These are phyloP conservation scores for Theonella swinhoei DNA, from an alignment of 37 sponge, comb jelly and placozoan species.

Conservation along the genomic window DNA sequence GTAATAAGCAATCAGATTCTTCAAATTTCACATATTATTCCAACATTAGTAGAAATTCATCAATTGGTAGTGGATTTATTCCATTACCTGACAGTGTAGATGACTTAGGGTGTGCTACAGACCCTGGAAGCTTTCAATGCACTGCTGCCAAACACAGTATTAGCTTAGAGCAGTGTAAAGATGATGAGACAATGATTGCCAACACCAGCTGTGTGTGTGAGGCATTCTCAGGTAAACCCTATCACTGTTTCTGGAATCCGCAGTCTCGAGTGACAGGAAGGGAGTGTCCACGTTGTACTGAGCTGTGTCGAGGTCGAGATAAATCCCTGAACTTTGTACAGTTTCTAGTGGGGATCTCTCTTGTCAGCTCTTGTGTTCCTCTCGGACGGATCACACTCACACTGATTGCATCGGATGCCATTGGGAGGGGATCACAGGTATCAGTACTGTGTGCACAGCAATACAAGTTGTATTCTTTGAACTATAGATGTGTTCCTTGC, in stretches of 20 bases:
- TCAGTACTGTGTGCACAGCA: neutral
- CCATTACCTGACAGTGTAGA: neutral
- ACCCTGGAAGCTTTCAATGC: neutral
- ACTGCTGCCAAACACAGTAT: neutral
- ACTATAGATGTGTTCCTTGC: too few species aligned
- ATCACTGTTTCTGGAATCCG: slow-evolving; percentile 54
- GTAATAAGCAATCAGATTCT: neutral
- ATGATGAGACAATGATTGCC: neutral
- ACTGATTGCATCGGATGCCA: slow-evolving; percentile 39
- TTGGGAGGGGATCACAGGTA: slow-evolving; percentile 45
- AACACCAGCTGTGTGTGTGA: slow-evolving; percentile 28
- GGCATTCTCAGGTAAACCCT: neutral
- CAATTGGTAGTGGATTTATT: neutral
- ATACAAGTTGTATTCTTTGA: too few species aligned
- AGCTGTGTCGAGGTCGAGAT: slow-evolving; percentile 25
- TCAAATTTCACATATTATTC: too few species aligned
- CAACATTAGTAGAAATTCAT: too few species aligned
- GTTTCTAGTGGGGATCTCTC: slow-evolving; percentile 23
- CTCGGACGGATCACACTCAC: slow-evolving; percentile 21
- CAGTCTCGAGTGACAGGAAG: slow-evolving; percentile 35
- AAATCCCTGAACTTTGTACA: slow-evolving; percentile 49
- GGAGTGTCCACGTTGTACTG: slow-evolving; percentile 35
- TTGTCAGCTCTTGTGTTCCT: slow-evolving; percentile 16
- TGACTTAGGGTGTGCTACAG: neutral
- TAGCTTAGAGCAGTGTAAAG: neutral